These are phyloP conservation scores for Nesogale talazaci DNA, from an alignment of 2,113 vertebrate species.

Conservation along the genomic window DNA sequence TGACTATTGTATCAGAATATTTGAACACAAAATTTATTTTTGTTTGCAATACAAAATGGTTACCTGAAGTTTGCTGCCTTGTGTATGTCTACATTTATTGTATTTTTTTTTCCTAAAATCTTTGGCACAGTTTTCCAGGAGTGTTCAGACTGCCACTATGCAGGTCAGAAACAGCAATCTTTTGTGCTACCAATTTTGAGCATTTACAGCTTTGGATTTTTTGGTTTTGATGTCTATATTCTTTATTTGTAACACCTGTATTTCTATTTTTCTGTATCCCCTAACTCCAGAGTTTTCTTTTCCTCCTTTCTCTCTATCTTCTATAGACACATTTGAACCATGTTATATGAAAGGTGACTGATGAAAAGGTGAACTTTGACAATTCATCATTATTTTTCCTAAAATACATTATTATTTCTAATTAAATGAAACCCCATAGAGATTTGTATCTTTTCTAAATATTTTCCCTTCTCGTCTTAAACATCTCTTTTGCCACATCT, in stretches of 20 bases:
- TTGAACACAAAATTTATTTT: conserved; percentile 85
- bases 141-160: conserved; percentile 85
- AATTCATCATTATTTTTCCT: conserved; percentile 87
- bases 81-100: conserved; percentile 69
- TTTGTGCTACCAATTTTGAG: conserved; percentile 84
- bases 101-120: conserved; percentile 85
- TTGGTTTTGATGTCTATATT: conserved; percentile 73
- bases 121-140: conserved; percentile 93
- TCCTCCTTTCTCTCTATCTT: conserved; percentile 70
- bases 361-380: conserved; percentile 85
- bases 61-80: conserved; percentile 84
- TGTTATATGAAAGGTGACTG: conserved; percentile 87
- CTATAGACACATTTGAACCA: conserved; percentile 90
- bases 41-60: conserved; percentile 85
- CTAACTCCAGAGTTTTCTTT: conserved; percentile 73
- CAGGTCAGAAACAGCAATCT: conserved; percentile 81
- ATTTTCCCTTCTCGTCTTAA: background rate
- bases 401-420: conserved; percentile 57
- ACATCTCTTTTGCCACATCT: conserved; percentile 87
- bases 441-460: conserved; percentile 83
- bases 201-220: conserved; percentile 61
- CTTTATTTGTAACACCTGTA: conserved; percentile 75
- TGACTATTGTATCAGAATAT: conserved; percentile 84
- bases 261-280: conserved; percentile 79
- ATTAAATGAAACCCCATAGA: conserved; percentile 75